Evolutionary conservation across 2,113 vertebrate species (phyloP).

Genomic region (Neogobius melanostomus): DNA sequence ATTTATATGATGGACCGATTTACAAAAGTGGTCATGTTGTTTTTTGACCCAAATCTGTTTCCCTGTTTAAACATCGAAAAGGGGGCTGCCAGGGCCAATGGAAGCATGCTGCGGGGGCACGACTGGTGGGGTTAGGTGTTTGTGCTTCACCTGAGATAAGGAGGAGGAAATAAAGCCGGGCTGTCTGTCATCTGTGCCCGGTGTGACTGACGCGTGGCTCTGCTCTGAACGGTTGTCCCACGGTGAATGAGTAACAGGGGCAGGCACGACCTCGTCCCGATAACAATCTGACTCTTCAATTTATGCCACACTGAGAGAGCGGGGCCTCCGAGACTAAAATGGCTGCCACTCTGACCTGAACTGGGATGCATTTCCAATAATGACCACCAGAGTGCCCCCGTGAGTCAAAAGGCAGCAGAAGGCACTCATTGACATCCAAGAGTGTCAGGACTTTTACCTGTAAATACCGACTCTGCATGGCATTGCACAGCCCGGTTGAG

Average conservation of each 20-base stretch:
- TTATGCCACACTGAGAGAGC: conserved; percentile 14
- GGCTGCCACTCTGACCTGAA: conserved; percentile 53
- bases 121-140: neutral
- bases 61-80: neutral
- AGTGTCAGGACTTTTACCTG: no score
- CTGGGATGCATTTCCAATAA: conserved; percentile 15
- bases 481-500: no score
- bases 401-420: conserved; percentile 1
- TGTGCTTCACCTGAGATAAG: conserved; percentile 12
- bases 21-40: neutral
- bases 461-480: no score
- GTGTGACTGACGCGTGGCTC: neutral
- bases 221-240: neutral
- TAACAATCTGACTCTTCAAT: conserved; percentile 10
- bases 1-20: neutral
- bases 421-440: no score
- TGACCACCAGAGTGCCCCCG: conserved; percentile 50
- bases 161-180: neutral
- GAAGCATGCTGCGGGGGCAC: neutral
- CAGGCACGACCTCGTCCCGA: neutral
- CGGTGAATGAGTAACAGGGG: neutral
- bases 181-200: neutral
- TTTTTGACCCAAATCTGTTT: neutral
- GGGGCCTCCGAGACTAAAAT: conserved; percentile 55
- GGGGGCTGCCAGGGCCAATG: neutral